These are phyloP conservation scores for Scopus umbretta DNA, from an alignment of 2,113 vertebrate genomes.

Conservation along the genomic window DNA sequence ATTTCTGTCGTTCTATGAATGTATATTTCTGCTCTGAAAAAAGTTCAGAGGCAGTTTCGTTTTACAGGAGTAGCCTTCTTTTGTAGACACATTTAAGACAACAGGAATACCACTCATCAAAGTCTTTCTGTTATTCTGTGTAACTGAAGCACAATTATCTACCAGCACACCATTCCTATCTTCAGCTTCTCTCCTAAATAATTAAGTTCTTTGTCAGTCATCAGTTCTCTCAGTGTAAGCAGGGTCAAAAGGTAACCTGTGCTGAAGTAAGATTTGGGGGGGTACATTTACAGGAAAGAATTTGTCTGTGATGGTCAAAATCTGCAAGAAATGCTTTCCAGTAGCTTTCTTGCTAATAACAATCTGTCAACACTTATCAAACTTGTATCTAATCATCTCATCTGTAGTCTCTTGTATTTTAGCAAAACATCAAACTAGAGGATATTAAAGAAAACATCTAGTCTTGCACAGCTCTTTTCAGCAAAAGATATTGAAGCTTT, in stretches of 20 bases:
- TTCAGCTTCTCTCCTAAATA: neutral
- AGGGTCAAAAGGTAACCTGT: neutral
- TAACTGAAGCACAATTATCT: neutral
- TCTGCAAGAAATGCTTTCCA: neutral
- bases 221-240: neutral
- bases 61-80: neutral
- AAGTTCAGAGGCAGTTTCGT: neutral
- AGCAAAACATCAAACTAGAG: neutral
- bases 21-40: neutral
- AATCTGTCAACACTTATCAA: neutral
- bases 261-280: neutral
- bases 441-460: conserved; percentile 1
- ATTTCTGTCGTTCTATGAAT: neutral
- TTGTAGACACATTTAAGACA: neutral
- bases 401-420: neutral
- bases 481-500: neutral
- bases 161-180: neutral
- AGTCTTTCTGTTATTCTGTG: neutral
- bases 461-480: neutral
- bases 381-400: neutral
- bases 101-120: neutral
- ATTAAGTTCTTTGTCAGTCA: neutral
- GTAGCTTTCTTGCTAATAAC: neutral
- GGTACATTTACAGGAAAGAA: neutral
- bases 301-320: neutral